Evolutionary conservation across 2,888 invertebrate species (phyloP).

Genomic region (Epinotia bilunana): DNA sequence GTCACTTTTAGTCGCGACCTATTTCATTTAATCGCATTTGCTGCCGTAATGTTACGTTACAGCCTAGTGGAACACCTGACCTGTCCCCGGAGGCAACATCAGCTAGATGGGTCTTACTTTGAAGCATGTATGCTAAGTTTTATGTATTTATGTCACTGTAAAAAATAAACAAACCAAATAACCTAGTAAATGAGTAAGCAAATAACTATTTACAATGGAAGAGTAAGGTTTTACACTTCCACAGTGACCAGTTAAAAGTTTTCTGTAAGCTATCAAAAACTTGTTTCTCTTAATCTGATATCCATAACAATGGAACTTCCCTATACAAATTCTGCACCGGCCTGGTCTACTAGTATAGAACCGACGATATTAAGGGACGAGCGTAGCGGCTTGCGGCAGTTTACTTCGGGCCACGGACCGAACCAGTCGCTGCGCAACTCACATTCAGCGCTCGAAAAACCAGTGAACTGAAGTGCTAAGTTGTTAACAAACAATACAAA

Average conservation of each 20-base stretch:
- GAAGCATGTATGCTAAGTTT: no score
- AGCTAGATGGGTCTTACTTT: no score
- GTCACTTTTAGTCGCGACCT: no score
- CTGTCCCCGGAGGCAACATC: no score
- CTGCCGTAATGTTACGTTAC: no score
- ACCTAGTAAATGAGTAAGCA: background rate
- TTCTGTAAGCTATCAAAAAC: background rate
- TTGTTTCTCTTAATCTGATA: background rate
- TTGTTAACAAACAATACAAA: conserved; percentile 6
- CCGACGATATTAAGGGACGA: conserved; percentile 2
- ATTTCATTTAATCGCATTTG: no score
- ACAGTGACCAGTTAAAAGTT: background rate
- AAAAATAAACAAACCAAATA: no score
- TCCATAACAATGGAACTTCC: conserved; percentile 8
- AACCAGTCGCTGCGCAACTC: conserved; percentile 7
- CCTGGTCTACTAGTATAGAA: background rate
- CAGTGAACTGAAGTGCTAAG: conserved; percentile 9
- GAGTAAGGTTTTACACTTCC: background rate
- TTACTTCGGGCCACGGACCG: conserved; percentile 11
- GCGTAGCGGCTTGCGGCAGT: conserved; percentile 17
- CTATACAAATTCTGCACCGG: background rate
- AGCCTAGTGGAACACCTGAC: no score
- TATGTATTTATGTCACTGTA: no score
- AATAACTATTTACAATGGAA: background rate
- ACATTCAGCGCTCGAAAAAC: background rate